Base-by-base conservation (phyloP, 2,888 invertebrate genomes). In the Drosophila paranaensis region DNA sequence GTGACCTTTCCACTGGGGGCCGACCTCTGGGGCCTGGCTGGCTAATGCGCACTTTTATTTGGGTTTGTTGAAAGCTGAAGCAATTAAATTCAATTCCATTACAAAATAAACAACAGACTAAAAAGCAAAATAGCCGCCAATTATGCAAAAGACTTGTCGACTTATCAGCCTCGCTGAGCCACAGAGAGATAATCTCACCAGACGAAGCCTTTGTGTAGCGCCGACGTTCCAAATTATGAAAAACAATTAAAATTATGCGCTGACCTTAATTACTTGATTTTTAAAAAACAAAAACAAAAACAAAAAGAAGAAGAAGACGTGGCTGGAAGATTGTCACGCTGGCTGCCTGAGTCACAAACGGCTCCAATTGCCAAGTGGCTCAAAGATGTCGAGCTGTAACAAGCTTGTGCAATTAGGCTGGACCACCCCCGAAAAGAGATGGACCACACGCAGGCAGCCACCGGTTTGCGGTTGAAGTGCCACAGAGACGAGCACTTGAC, bases 241-340 rank as follows among this genome's bases (percentile, higher is more conserved):
- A 88, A 74, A 81, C 68, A 80, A 81, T 88, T 81, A 72, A 79
- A 83, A 78, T 80, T 55, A 78, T 81, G 64, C 53, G 64, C 56
- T 83, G 89, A 81, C 79, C 87, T 86, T 85, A 88, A 88, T 88
- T 83, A 88, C 77, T 67, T 79, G 85, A 79, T 81, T 71, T 71
- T 71, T 71, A 69, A 54, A 54, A 13, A 20, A 51, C 13, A 53
- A 37, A 25, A 20, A 20, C 25, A 14, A 37, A 20, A 25, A 14
- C 37, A 72, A 51, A 48, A 58, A 56, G 60, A 43, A 40, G 39
- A 72, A 51, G 50, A 58, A 56, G 60, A 43, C 48, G 39, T 55
- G 66, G 20, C 35, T 40, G 27, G 16, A 14, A 27, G 43, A 64
- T 57, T 57, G 63, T 27, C 39, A 13, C 27, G 25, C 6, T 33